A percentile compares a stretch with the other conserved stretches of the same genome.
phyloP scores from a whole-genome alignment of 2,113 vertebrate genomes.

The Xenotilapia longispinis region DNA sequence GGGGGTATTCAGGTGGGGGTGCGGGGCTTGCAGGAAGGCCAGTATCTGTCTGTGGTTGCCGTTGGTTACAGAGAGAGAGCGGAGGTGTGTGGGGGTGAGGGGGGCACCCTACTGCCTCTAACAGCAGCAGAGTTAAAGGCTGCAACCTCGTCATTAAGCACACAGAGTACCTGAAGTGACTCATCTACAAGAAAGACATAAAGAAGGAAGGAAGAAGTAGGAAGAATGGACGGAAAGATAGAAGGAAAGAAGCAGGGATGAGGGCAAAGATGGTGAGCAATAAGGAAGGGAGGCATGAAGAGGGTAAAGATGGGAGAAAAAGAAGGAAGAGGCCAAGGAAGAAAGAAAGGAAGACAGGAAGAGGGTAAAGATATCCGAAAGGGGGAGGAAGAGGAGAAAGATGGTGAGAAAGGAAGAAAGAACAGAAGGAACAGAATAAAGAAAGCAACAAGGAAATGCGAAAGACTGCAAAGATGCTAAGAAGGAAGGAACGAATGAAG shows the following conservation, averaged over 20 bases:
- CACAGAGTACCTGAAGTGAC: constrained; percentile 32
- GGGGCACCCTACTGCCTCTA: constrained; percentile 8
- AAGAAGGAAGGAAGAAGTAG: background rate
- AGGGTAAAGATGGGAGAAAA: background rate
- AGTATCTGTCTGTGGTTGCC: constrained; percentile 58
- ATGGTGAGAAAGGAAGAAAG: background rate
- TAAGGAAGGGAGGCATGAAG: background rate
- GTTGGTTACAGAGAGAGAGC: constrained; percentile 49
- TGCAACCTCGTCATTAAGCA: constrained; percentile 26
- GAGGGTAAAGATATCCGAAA: fast-evolving
- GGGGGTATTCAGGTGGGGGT: background rate
- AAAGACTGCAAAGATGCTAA: background rate
- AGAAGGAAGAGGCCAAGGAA: background rate
- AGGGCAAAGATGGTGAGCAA: background rate
- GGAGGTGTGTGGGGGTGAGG: background rate
- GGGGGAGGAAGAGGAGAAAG: background rate
- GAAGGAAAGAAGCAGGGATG: background rate
- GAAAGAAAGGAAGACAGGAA: background rate
- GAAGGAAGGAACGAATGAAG: background rate
- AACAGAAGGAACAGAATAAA: background rate
- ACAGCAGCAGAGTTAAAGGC: constrained; percentile 19
- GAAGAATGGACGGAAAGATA: fast-evolving
- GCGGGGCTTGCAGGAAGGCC: constrained; percentile 6
- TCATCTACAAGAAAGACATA: background rate
- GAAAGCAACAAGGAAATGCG: background rate